These are phyloP conservation scores for Ischnura elegans DNA, from an alignment of 2,888 invertebrate species.

Conservation along the genomic window DNA sequence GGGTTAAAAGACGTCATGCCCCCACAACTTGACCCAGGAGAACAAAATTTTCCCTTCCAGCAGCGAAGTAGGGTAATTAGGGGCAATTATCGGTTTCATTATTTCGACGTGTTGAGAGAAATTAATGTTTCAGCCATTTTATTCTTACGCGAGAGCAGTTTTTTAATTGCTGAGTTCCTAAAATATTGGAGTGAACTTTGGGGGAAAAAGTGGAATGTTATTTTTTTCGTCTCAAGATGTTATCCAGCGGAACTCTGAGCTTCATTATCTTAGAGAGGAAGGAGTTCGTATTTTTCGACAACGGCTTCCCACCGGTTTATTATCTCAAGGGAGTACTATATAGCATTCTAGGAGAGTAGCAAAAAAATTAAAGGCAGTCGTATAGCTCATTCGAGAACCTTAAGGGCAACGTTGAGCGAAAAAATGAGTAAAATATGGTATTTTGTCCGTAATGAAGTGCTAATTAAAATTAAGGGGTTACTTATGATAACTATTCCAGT, in stretches of 20 bases:
- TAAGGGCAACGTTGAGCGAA: too few species aligned
- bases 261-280: not conserved
- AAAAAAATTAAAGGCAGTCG: too few species aligned
- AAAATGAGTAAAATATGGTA: too few species aligned
- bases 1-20: not conserved
- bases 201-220: not conserved
- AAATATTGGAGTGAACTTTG: not conserved
- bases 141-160: not conserved
- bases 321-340: not conserved
- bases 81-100: conserved; percentile 10
- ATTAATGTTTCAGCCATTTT: not conserved
- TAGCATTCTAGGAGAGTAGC: too few species aligned
- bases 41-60: not conserved
- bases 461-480: too few species aligned
- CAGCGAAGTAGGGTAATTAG: conserved; percentile 9
- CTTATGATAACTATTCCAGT: too few species aligned
- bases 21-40: not conserved
- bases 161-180: not conserved
- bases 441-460: too few species aligned
- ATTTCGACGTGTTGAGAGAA: not conserved
- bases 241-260: not conserved
- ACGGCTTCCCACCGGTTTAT: not conserved
- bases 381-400: too few species aligned
- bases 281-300: not conserved
- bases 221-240: not conserved